Conservation (phyloP, 2,888 invertebrate species). For the Panorpa germanica region DNA sequence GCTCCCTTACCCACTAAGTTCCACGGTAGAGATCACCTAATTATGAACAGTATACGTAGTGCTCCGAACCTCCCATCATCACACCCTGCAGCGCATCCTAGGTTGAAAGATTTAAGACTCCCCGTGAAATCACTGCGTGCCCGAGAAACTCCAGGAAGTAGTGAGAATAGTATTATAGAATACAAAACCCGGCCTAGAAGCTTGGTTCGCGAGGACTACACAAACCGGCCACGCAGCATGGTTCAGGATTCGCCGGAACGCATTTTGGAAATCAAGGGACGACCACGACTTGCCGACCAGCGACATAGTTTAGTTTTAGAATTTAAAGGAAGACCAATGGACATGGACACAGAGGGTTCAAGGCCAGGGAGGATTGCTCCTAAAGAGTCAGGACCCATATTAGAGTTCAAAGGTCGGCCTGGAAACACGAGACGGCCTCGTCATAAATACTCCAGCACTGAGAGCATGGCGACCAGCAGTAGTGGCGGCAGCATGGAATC, state of each 20-base stretch:
- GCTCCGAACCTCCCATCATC: constrained; percentile 57
- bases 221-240: constrained; percentile 30
- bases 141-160: constrained; percentile 38
- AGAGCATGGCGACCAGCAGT: constrained; percentile 75
- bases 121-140: constrained; percentile 50
- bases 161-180: constrained; percentile 39
- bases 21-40: constrained; percentile 45
- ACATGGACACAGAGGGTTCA: constrained; percentile 30
- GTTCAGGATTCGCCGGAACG: constrained; percentile 34
- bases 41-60: constrained; percentile 63
- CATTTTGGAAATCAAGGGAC: constrained; percentile 43
- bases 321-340: constrained; percentile 47
- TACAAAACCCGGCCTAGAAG: constrained; percentile 30
- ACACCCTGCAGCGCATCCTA: constrained; percentile 42
- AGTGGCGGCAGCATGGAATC: constrained; percentile 81
- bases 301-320: constrained; percentile 53
- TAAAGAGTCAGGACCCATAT: constrained; percentile 15
- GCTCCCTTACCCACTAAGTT: constrained; percentile 70
- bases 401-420: constrained; percentile 40
- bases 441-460: constrained; percentile 55
- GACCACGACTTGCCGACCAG: constrained; percentile 37
- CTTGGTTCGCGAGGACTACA: constrained; percentile 29
- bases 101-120: constrained; percentile 52
- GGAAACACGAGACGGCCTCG: constrained; percentile 31
- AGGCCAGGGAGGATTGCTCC: constrained; percentile 9